Conservation (phyloP, 2,888 invertebrate species). For the Epistrophella euchroma region DNA sequence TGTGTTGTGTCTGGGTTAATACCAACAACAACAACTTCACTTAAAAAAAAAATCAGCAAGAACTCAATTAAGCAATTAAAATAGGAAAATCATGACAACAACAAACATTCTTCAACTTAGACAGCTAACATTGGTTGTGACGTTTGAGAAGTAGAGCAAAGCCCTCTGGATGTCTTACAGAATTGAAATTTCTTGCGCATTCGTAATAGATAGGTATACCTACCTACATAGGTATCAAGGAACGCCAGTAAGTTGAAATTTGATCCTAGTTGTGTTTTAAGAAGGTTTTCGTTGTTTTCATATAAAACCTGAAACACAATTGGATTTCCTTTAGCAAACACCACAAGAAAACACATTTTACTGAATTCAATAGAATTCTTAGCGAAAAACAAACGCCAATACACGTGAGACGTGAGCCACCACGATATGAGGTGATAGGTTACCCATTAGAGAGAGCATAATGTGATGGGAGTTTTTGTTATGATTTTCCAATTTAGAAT, state of each 20-base stretch:
- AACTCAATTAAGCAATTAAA: constrained; percentile 73
- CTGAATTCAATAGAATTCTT: constrained; percentile 52
- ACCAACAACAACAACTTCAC: constrained; percentile 29
- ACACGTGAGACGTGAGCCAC: constrained; percentile 4
- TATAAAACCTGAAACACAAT: constrained; percentile 44
- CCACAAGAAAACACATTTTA: background rate
- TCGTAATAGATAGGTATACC: background rate
- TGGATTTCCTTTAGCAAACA: constrained; percentile 46
- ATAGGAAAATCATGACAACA: constrained; percentile 47
- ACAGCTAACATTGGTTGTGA: constrained; percentile 47
- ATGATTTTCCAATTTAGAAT: constrained; percentile 56
- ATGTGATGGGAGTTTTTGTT: constrained; percentile 62
- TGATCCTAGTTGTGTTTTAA: constrained; percentile 54
- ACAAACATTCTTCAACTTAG: constrained; percentile 31
- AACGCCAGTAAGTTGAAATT: constrained; percentile 69
- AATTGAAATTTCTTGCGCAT: constrained; percentile 18
- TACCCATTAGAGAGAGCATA: background rate
- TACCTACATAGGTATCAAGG: background rate
- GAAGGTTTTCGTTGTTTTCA: constrained; percentile 40
- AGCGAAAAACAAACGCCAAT: constrained; percentile 65
- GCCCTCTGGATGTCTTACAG: constrained; percentile 28
- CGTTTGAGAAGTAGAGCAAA: constrained; percentile 26
- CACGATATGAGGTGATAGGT: background rate
- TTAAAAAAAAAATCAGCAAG: constrained; percentile 61
- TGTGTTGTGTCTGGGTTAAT: constrained; percentile 16